Percentiles rank a stretch among this genome's conserved stretches.
Conservation (phyloP, 2,888 invertebrate species). For the Tenodera sinensis region DNA sequence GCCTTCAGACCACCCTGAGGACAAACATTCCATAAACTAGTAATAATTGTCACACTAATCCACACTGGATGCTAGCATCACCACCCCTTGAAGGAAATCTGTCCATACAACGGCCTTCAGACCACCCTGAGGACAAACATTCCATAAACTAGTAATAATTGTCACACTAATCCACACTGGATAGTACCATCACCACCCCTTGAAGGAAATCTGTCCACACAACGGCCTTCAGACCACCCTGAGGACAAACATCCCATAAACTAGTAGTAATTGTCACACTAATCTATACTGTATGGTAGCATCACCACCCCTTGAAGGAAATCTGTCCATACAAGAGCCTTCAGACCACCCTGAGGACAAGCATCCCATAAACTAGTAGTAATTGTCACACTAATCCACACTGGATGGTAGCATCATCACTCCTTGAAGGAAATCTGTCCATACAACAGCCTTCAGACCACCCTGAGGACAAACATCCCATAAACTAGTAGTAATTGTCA, state of each 20-base stretch:
- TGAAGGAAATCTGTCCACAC: constrained; percentile 26
- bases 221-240: constrained; percentile 26
- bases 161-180: too few species aligned
- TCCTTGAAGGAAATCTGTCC: constrained; percentile 25
- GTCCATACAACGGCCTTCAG: constrained; percentile 27
- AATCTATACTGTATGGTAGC: constrained; percentile 14
- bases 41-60: too few species aligned
- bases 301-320: constrained; percentile 23
- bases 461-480: not conserved
- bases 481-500: too few species aligned
- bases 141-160: too few species aligned
- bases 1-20: constrained; percentile 23
- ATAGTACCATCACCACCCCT: constrained; percentile 17
- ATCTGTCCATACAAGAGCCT: constrained; percentile 27
- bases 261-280: too few species aligned
- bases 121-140: constrained; percentile 6
- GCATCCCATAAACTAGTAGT: too few species aligned
- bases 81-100: constrained; percentile 21
- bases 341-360: constrained; percentile 15
- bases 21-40: too few species aligned
- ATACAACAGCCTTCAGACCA: constrained; percentile 25
- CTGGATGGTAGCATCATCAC: constrained; percentile 19
- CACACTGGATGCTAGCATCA: constrained; percentile 19
- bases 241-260: not conserved
- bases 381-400: too few species aligned